Evolutionary conservation across 1,140 invertebrate genomes (phyloP).

Genomic region (Bombus cullumanus): DNA sequence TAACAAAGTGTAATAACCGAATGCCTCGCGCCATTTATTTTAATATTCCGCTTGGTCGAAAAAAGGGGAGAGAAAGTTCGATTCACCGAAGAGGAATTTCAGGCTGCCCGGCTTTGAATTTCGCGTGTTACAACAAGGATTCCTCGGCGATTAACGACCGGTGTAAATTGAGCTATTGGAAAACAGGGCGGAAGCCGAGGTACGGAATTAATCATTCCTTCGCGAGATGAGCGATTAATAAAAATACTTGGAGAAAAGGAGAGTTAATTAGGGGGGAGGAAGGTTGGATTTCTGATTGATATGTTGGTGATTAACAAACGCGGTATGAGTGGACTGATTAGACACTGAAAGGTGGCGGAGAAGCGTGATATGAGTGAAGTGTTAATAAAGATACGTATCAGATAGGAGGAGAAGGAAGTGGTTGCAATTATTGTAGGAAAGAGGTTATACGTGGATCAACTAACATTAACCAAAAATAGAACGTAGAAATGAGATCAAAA

Average conservation of each 20-base stretch:
- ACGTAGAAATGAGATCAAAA: background rate
- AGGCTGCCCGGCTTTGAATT: no score
- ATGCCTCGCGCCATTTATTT: constrained; percentile 51
- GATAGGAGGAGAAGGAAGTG: background rate
- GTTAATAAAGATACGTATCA: background rate
- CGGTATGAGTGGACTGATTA: background rate
- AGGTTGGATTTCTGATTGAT: background rate
- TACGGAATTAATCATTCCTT: background rate
- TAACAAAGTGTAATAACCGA: constrained; percentile 70
- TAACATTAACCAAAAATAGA: background rate
- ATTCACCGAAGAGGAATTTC: constrained; percentile 17
- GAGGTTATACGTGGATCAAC: background rate
- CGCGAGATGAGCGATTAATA: background rate
- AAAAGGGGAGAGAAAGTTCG: background rate
- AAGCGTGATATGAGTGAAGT: background rate
- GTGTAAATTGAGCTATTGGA: constrained; percentile 33
- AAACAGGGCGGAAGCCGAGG: background rate
- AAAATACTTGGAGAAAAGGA: background rate
- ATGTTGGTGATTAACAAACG: background rate
- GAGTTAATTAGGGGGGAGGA: background rate
- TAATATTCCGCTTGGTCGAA: constrained; percentile 42
- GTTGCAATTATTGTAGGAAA: background rate
- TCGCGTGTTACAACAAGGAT: background rate
- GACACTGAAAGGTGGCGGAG: background rate
- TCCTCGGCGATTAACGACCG: constrained; percentile 46